Conservation (phyloP, 64 coral and sea anemone species). For the Porites lutea region DNA sequence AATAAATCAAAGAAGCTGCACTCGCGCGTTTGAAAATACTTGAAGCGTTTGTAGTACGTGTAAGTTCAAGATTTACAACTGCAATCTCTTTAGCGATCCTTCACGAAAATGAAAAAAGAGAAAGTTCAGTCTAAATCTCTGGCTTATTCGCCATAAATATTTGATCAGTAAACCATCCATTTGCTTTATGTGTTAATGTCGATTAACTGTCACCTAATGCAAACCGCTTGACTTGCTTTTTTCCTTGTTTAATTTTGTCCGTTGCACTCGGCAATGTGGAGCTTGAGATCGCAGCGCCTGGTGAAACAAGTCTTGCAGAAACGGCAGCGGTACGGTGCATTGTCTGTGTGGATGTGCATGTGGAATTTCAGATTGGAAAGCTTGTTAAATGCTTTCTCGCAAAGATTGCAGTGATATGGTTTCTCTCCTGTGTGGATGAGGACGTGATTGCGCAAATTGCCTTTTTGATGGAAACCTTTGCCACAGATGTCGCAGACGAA, state of each 20-base stretch:
- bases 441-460: slow-evolving; percentile 76
- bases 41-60: no score
- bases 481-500: slow-evolving; percentile 71
- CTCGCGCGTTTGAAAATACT: background rate
- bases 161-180: slow-evolving; percentile 52
- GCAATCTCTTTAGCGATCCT: no score
- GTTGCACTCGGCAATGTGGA: slow-evolving; percentile 47
- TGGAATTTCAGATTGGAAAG: slow-evolving; percentile 79
- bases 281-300: slow-evolving; percentile 67
- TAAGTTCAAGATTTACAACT: background rate
- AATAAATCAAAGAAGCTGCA: background rate
- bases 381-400: slow-evolving; percentile 79
- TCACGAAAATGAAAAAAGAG: background rate
- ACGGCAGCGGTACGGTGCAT: slow-evolving; percentile 63
- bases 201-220: slow-evolving; percentile 59
- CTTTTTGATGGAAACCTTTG: slow-evolving; percentile 84
- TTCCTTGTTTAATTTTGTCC: slow-evolving; percentile 8
- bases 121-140: slow-evolving; percentile 36
- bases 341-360: slow-evolving; percentile 71
- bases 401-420: slow-evolving; percentile 68
- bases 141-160: slow-evolving; percentile 35
- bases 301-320: slow-evolving; percentile 71
- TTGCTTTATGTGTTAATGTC: slow-evolving; percentile 51
- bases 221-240: slow-evolving; percentile 13
- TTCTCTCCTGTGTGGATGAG: slow-evolving; percentile 79